Percentiles rank a stretch among this genome's conserved stretches.
phyloP scores from a whole-genome alignment of 2,797 vertebrate genomes.

The Mergus octosetaceus region DNA sequence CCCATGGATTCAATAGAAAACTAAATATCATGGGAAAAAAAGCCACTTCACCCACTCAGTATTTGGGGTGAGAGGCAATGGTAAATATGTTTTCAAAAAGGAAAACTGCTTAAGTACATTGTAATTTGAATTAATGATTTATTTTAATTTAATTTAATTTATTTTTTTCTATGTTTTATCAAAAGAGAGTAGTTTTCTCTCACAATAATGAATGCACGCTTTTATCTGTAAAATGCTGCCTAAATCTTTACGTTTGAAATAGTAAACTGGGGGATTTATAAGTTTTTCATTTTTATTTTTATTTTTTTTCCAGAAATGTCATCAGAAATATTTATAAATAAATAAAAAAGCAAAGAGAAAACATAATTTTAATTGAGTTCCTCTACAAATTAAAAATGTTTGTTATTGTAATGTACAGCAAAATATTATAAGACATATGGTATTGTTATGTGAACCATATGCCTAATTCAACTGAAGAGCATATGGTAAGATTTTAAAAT shows the following conservation, averaged over 20 bases:
- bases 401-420: constrained; percentile 40
- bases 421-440: constrained; percentile 66
- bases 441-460: constrained; percentile 64
- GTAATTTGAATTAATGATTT: not conserved
- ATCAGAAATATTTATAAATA: constrained; percentile 56
- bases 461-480: constrained; percentile 25
- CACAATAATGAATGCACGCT: not conserved
- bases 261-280: not conserved
- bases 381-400: constrained; percentile 51
- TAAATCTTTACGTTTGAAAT: not conserved
- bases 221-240: not conserved
- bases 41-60: not conserved
- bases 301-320: not conserved
- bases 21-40: not conserved
- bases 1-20: not conserved
- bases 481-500: constrained; percentile 67
- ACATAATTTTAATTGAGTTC: constrained; percentile 42
- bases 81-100: not conserved
- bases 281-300: not conserved
- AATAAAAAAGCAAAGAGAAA: constrained; percentile 30
- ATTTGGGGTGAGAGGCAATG: not conserved
- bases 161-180: not conserved
- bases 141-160: not conserved
- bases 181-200: not conserved
- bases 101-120: not conserved